A percentile compares a stretch with the other conserved stretches of the same genome.
Evolutionary conservation across 2,797 vertebrate species (phyloP).

Genomic region (Orientallactaga sibirica): DNA sequence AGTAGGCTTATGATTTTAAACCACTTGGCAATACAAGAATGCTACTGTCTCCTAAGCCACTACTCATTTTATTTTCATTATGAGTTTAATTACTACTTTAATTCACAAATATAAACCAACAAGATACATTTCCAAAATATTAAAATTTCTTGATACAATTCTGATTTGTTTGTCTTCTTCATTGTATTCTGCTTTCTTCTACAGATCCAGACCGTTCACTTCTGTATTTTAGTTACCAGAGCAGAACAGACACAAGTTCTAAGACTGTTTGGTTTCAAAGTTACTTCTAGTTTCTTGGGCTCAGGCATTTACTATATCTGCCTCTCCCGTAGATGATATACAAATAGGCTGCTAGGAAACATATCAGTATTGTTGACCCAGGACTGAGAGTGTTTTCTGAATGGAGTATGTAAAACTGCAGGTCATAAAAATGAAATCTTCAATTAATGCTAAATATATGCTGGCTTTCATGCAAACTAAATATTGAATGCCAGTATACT

Average conservation of each 20-base stretch:
- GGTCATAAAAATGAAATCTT: neutral
- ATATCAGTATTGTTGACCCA: neutral
- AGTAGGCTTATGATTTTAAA: neutral
- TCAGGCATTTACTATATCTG: slow-evolving; percentile 21
- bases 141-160: neutral
- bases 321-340: slow-evolving; percentile 16
- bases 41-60: neutral
- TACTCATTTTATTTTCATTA: neutral
- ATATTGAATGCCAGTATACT: slow-evolving; percentile 27
- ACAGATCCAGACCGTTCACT: neutral
- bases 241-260: neutral
- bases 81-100: slow-evolving; percentile 30
- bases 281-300: slow-evolving; percentile 27
- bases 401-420: neutral
- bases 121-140: neutral
- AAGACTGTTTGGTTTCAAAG: slow-evolving; percentile 35
- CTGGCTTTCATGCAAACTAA: slow-evolving; percentile 23
- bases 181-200: neutral
- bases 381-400: neutral
- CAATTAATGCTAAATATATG: neutral
- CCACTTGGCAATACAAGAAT: neutral
- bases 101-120: slow-evolving; percentile 5
- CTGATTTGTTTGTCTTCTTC: slow-evolving; percentile 5
- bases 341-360: slow-evolving; percentile 26
- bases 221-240: neutral